phyloP scores from a whole-genome alignment of 1,140 invertebrate genomes.

The Venturia canescens region DNA sequence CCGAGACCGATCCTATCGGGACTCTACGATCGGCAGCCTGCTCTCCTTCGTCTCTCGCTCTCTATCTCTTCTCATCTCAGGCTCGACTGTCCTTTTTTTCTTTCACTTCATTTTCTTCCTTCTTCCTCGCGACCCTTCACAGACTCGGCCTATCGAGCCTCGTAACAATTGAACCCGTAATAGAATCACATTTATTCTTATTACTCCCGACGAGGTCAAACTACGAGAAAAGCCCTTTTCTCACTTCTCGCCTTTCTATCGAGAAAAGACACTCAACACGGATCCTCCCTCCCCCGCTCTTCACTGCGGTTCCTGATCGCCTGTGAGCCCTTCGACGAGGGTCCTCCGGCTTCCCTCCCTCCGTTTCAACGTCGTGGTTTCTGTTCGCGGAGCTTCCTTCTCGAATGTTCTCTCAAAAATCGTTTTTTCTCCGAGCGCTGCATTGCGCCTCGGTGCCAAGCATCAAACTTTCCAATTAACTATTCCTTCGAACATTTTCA shows the following conservation, averaged over 20 bases:
- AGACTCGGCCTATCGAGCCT: conserved; percentile 63
- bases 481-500: too few species aligned
- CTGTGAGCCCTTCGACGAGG: conserved; percentile 50
- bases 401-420: background rate
- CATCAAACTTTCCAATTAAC: too few species aligned
- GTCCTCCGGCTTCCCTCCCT: conserved; percentile 41
- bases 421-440: background rate
- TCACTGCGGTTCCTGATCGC: conserved; percentile 32
- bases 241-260: conserved; percentile 51
- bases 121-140: conserved; percentile 43
- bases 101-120: conserved; percentile 38
- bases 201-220: conserved; percentile 75
- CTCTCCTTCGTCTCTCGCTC: background rate
- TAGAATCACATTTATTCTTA: conserved; percentile 78
- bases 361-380: background rate
- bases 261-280: conserved; percentile 36
- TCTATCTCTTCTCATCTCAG: conserved; percentile 11
- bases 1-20: conserved; percentile 64
- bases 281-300: conserved; percentile 39
- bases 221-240: conserved; percentile 57
- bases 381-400: background rate
- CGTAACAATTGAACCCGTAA: conserved; percentile 78
- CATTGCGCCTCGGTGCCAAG: background rate
- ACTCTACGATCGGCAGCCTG: conserved; percentile 60
- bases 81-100: conserved; percentile 14